These are phyloP conservation scores for Lepidostoma basale DNA, from an alignment of 1,140 invertebrate genomes.

Conservation along the genomic window DNA sequence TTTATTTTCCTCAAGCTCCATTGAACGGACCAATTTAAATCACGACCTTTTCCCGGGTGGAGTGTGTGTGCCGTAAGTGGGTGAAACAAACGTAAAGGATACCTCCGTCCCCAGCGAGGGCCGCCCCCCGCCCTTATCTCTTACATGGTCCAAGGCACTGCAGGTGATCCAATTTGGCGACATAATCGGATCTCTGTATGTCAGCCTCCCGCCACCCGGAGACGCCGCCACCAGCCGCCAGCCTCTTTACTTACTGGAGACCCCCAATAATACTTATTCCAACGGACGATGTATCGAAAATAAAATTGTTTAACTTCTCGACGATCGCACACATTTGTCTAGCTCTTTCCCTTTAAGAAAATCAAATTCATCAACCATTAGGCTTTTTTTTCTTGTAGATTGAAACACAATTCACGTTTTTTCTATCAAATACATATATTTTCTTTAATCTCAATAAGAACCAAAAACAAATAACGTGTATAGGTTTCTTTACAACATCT, in stretches of 20 bases:
- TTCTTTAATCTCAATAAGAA: too few species aligned
- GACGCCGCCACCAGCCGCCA: neutral
- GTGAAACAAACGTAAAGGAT: slow-evolving; percentile 39
- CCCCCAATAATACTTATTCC: neutral
- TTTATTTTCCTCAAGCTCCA: slow-evolving; percentile 41
- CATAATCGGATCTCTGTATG: slow-evolving; percentile 60
- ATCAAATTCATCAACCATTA: too few species aligned
- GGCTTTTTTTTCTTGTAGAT: too few species aligned
- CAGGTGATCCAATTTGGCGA: slow-evolving; percentile 64
- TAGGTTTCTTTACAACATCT: too few species aligned
- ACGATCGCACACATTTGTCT: neutral
- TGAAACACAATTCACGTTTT: too few species aligned
- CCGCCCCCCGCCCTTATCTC: neutral
- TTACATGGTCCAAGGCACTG: slow-evolving; percentile 53
- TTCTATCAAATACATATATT: too few species aligned
- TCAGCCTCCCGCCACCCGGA: slow-evolving; percentile 52
- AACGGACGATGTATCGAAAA: slow-evolving; percentile 1
- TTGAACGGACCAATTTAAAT: slow-evolving; percentile 44
- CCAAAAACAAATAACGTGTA: too few species aligned
- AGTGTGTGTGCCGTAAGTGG: slow-evolving; percentile 26
- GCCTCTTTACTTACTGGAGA: slow-evolving; percentile 18
- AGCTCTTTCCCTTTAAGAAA: neutral
- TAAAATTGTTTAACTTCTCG: neutral
- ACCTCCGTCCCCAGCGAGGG: neutral
- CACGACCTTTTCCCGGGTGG: slow-evolving; percentile 35